Evolutionary conservation across 2,888 invertebrate species (phyloP).

Genomic region (Rotaria magnacalcarata): DNA sequence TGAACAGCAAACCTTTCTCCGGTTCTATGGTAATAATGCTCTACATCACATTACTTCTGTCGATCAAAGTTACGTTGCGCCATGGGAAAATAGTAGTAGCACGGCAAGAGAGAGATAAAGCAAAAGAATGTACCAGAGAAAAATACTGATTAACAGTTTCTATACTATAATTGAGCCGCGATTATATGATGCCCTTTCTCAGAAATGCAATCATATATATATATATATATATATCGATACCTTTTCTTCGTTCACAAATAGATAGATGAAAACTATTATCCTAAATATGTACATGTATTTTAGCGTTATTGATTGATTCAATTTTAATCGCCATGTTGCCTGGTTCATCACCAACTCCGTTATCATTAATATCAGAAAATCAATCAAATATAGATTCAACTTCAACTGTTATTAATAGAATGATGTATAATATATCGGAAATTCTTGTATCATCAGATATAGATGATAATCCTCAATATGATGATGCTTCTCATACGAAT

Average conservation of each 20-base stretch:
- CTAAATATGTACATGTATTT: background rate
- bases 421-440: background rate
- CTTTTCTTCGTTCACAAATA: background rate
- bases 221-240: background rate
- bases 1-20: background rate
- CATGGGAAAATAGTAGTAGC: background rate
- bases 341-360: background rate
- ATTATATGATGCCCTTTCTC: background rate
- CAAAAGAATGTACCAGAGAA: background rate
- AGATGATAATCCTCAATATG: background rate
- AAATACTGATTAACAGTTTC: background rate
- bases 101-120: background rate
- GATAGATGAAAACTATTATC: background rate
- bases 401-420: background rate
- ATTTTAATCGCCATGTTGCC: background rate
- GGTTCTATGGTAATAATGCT: background rate
- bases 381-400: background rate
- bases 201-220: no score
- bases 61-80: constrained; percentile 3
- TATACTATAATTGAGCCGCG: background rate
- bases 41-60: background rate
- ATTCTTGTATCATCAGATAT: background rate
- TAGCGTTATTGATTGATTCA: background rate
- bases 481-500: background rate
- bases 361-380: background rate